Base-by-base conservation (phyloP, 2,113 vertebrate genomes). In the Leiothrix lutea region DNA sequence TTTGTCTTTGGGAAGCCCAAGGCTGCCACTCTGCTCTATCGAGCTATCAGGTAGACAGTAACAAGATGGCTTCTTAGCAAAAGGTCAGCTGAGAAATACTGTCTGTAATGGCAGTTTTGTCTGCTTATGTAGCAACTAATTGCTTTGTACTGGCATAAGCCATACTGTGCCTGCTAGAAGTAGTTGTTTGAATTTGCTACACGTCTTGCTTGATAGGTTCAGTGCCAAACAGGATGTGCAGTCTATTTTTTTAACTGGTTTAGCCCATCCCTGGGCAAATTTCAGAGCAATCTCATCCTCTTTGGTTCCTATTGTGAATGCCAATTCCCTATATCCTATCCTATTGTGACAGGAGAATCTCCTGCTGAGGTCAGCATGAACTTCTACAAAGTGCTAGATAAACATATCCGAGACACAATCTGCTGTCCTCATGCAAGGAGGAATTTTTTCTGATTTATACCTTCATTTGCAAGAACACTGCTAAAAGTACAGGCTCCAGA, bases 21-120 rank as follows among this genome's bases (percentile, higher is more conserved):
- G 69, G 96, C 98, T 98, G 98, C 98, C 89, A 97, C 97, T 29
- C 47, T 88, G 82, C 86, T 94, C 84, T 83, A 51, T 94, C 93
- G 48, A 97, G 95, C 94, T 96, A 93, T 96, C 94, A 96, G 93
- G 91, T 95, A 96, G 97, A 98, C 98, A 97, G 94, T 97, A 98
- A 97, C 92, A 97, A 97, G 98, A 98, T 97, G 97, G 97, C 97
- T 98, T 98, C 97, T 97, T 98, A 98, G 88, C 92, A 96, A 98
- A 98, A 98, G 91, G 94, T 96, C 97, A 97, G 92, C 86, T 61
- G 97, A 97, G 96, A 97, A 96, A 97, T 82, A 71, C 95, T 94
- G 91, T 95, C 94, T 86, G 14, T 79, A 92, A 97, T 18, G 65
- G 83, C 74, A 48, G 60, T 92, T 96, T 87, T 62, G 80, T 72